Percentiles rank a stretch among this genome's conserved stretches.
phyloP scores from a whole-genome alignment of 2,113 vertebrate genomes.

The Eidolon helvum region DNA sequence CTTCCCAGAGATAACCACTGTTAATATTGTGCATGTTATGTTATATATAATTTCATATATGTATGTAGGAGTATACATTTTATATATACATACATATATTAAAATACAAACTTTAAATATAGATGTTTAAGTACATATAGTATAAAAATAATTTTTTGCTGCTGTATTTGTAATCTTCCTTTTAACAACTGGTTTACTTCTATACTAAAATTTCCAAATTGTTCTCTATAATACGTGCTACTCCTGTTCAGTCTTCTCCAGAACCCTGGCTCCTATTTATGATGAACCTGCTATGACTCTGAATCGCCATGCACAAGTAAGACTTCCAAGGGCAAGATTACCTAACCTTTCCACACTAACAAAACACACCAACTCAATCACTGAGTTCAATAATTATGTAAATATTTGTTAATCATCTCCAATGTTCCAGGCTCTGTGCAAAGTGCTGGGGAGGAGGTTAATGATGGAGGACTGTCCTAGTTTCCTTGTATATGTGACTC shows the following conservation, averaged over 20 bases:
- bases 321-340: slow-evolving; percentile 17
- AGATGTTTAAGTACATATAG: not conserved
- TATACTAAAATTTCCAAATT: slow-evolving; percentile 51
- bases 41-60: not conserved
- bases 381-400: not conserved
- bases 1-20: slow-evolving; percentile 12
- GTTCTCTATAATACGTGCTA: not conserved
- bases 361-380: slow-evolving; percentile 28
- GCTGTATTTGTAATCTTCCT: not conserved
- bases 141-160: slow-evolving; percentile 3
- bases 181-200: not conserved
- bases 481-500: slow-evolving; percentile 44
- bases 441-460: not conserved
- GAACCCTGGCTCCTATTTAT: not conserved
- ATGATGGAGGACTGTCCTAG: slow-evolving; percentile 16
- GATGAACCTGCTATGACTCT: slow-evolving; percentile 22
- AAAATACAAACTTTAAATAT: not conserved
- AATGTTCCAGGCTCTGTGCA: not conserved
- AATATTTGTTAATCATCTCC: slow-evolving; percentile 33
- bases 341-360: not conserved
- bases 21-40: slow-evolving; percentile 3
- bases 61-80: not conserved
- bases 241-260: not conserved
- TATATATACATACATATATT: not conserved
- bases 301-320: not conserved